phyloP scores from a whole-genome alignment of 2,888 invertebrate genomes.

The Hyposoter didymator region DNA sequence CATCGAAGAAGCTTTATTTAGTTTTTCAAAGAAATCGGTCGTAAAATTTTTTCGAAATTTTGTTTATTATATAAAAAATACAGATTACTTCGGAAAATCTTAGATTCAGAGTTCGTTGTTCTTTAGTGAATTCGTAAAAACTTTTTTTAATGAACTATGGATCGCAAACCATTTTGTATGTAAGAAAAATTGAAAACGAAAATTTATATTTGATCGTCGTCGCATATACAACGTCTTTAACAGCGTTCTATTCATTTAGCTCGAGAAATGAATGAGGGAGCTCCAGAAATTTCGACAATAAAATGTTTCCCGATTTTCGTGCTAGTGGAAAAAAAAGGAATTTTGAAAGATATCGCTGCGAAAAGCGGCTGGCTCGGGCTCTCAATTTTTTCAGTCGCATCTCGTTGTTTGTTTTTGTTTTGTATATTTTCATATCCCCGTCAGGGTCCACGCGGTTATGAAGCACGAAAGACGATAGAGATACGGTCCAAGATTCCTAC shows the following conservation, averaged over 20 bases:
- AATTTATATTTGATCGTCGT: too few species aligned
- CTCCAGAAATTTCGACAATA: too few species aligned
- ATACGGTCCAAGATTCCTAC: constrained; percentile 55
- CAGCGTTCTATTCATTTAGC: constrained; percentile 19
- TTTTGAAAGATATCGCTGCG: not conserved
- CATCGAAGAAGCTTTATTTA: too few species aligned
- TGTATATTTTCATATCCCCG: not conserved
- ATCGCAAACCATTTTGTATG: too few species aligned
- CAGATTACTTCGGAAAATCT: too few species aligned
- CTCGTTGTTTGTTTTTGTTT: not conserved
- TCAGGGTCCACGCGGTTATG: constrained; percentile 53
- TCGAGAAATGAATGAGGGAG: not conserved
- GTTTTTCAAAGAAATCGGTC: too few species aligned
- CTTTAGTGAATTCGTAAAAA: too few species aligned
- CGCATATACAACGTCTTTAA: constrained; percentile 11
- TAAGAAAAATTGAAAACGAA: too few species aligned
- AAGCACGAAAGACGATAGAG: constrained; percentile 46
- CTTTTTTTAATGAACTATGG: too few species aligned
- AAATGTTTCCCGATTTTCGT: not conserved
- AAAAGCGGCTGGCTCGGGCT: not conserved
- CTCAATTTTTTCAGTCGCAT: not conserved
- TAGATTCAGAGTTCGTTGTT: too few species aligned
- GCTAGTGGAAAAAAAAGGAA: constrained; percentile 3
- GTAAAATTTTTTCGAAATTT: too few species aligned
- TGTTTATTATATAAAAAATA: too few species aligned